phyloP scores from a whole-genome alignment of 2,888 invertebrate species.

The Disparrhopalites patrizii region DNA sequence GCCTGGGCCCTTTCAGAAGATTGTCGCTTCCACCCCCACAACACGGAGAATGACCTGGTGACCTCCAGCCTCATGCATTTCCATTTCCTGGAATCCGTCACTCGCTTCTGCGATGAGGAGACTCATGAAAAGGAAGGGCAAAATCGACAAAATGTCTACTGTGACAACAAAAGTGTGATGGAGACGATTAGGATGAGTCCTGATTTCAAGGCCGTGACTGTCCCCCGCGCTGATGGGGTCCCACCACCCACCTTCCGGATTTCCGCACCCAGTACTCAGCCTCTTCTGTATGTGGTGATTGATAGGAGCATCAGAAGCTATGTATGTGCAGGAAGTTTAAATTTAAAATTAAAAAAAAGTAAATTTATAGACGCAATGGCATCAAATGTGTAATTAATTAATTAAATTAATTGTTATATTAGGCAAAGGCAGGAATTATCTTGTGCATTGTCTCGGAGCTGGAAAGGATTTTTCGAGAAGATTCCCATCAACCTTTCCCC shows the following conservation, averaged over 20 bases:
- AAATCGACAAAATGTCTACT: conserved; percentile 22
- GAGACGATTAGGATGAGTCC: conserved; percentile 9
- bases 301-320: too few relatives aligned
- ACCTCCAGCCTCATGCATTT: conserved; percentile 20
- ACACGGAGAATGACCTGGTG: neutral
- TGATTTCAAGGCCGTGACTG: conserved; percentile 5
- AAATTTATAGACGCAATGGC: too few relatives aligned
- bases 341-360: too few relatives aligned
- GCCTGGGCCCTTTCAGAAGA: neutral
- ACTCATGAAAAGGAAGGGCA: conserved; percentile 13
- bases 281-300: conserved; percentile 10
- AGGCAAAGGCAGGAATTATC: neutral
- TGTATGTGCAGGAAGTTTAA: too few relatives aligned
- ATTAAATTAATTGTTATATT: neutral
- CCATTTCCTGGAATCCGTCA: conserved; percentile 11
- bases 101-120: conserved; percentile 16
- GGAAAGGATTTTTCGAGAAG: neutral
- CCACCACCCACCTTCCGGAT: too few relatives aligned
- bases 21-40: conserved; percentile 10
- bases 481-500: too few relatives aligned
- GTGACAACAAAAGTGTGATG: conserved; percentile 14
- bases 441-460: neutral
- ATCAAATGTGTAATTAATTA: neutral
- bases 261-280: too few relatives aligned
- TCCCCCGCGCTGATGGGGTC: too few relatives aligned